Evolutionary conservation across 2,797 vertebrate genomes (phyloP).

Genomic region (Eulemur albifrons): DNA sequence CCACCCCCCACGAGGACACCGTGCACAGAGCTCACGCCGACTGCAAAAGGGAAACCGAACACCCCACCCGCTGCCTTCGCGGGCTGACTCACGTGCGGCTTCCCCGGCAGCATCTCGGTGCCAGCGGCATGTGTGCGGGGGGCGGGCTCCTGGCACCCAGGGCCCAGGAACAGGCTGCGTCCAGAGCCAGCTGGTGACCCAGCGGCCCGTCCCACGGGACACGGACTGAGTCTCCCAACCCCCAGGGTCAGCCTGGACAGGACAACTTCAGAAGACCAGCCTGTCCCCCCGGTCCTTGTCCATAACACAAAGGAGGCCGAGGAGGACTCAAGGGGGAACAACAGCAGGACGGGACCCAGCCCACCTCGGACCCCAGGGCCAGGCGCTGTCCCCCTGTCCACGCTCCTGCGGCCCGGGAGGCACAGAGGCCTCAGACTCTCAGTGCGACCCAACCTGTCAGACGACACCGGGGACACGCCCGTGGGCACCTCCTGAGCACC

Average conservation of each 20-base stretch:
- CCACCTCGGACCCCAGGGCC: accelerated
- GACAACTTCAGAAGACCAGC: neutral
- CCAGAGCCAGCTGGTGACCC: accelerated
- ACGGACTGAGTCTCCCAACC: accelerated
- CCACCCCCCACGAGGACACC: neutral
- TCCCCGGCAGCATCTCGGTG: accelerated
- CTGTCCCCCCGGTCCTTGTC: accelerated
- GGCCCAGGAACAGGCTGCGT: accelerated
- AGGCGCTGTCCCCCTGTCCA: accelerated
- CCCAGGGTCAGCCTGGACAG: neutral
- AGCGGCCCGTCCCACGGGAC: accelerated
- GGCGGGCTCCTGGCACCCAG: accelerated
- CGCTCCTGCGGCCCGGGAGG: neutral
- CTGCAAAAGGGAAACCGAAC: neutral
- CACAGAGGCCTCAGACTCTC: neutral
- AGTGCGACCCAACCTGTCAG: accelerated
- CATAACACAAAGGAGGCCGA: neutral
- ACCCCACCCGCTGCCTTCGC: neutral
- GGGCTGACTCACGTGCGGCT: accelerated
- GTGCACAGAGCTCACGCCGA: too few relatives aligned
- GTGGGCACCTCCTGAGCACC: neutral
- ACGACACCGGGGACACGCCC: accelerated
- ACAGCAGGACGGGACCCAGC: accelerated
- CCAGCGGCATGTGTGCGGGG: accelerated
- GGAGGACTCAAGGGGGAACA: accelerated